Conservation (phyloP, 2,888 invertebrate species). For the Parnassius glacialis region DNA sequence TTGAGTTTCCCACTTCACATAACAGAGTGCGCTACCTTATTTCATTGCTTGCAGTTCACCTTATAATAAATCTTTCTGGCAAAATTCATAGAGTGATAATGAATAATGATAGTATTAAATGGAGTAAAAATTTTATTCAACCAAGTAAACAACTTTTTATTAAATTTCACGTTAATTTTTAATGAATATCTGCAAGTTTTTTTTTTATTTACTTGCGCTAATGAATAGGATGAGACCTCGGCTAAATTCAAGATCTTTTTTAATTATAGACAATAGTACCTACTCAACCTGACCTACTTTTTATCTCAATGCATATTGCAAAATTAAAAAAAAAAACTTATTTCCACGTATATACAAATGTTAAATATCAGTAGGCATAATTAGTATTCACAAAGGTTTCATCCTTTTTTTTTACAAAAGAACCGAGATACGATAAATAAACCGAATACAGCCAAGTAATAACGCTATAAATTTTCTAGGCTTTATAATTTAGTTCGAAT, state of each 20-base stretch:
- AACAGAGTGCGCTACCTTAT: constrained; percentile 17
- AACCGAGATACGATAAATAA: too few relatives aligned
- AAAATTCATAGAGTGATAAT: too few relatives aligned
- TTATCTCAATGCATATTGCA: constrained; percentile 14
- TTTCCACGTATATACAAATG: constrained; percentile 1
- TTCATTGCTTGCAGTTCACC: neutral
- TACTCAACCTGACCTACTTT: constrained; percentile 20
- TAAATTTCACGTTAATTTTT: neutral
- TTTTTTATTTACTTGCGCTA: constrained; percentile 14
- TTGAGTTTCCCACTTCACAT: neutral
- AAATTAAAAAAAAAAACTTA: constrained; percentile 10
- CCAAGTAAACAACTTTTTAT: neutral
- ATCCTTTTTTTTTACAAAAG: neutral
- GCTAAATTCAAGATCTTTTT: constrained; percentile 14
- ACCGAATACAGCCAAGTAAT: too few relatives aligned
- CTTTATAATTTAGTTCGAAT: constrained; percentile 32
- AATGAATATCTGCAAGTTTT: neutral
- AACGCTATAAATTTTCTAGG: too few relatives aligned
- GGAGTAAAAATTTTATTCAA: neutral
- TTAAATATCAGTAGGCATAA: neutral
- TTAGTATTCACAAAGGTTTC: neutral
- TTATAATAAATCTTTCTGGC: too few relatives aligned
- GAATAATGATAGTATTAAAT: too few relatives aligned
- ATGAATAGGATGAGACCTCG: constrained; percentile 16
- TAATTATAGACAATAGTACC: constrained; percentile 21